phyloP scores from a whole-genome alignment of 1,140 invertebrate species.

The Gryon sp. region DNA sequence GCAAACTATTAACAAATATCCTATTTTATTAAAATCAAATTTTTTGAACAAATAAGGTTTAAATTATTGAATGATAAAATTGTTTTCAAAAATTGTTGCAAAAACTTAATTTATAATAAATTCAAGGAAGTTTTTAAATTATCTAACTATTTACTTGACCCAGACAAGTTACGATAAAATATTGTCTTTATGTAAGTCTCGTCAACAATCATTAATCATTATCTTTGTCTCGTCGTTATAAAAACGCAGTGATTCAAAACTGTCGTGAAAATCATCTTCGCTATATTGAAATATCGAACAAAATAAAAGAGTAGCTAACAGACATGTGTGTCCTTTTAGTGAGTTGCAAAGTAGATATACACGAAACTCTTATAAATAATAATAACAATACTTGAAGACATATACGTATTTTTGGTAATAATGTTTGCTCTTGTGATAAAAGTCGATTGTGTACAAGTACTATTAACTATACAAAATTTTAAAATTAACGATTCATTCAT shows the following conservation, averaged over 20 bases:
- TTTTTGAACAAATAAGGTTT: too few species aligned
- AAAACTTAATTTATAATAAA: conserved; percentile 34
- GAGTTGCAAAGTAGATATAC: background rate
- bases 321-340: conserved; percentile 10
- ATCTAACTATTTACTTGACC: conserved; percentile 47
- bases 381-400: conserved; percentile 36
- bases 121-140: conserved; percentile 28
- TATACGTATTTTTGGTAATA: conserved; percentile 45
- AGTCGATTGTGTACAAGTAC: conserved; percentile 40
- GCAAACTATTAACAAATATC: too few species aligned
- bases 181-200: conserved; percentile 33
- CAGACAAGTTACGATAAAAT: conserved; percentile 51
- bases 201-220: conserved; percentile 25
- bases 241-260: conserved; percentile 8
- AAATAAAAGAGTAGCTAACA: background rate
- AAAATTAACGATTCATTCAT: too few species aligned
- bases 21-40: too few species aligned
- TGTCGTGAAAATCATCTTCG: conserved; percentile 25
- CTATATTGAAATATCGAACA: conserved; percentile 4
- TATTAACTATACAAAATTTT: conserved; percentile 56
- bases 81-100: too few species aligned
- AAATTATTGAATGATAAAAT: too few species aligned
- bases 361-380: conserved; percentile 46
- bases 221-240: conserved; percentile 29
- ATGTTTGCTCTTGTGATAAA: conserved; percentile 45